Evolutionary conservation across 2,797 vertebrate species (phyloP).

Genomic region (Eidolon dupreanum): DNA sequence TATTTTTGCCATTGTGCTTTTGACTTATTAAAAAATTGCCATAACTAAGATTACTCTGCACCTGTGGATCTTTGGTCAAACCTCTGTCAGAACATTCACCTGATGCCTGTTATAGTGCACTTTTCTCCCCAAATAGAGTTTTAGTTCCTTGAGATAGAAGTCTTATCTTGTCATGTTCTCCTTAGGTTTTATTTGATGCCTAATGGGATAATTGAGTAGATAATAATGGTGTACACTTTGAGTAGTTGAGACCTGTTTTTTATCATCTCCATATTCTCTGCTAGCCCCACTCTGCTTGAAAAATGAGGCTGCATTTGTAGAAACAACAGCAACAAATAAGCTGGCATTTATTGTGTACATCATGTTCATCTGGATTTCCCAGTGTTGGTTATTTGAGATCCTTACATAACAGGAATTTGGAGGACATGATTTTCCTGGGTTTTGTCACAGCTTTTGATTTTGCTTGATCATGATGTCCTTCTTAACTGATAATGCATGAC

Average conservation of each 20-base stretch:
- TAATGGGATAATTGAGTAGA: not conserved
- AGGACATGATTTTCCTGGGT: not conserved
- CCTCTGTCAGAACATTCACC: not conserved
- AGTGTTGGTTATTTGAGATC: not conserved
- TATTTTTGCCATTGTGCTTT: not conserved
- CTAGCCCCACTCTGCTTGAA: slow-evolving; percentile 14
- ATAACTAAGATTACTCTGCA: not conserved
- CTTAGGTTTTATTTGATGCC: not conserved
- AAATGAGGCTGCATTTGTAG: not conserved
- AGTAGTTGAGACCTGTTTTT: not conserved
- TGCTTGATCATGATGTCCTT: not conserved
- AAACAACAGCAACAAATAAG: not conserved
- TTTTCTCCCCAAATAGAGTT: not conserved
- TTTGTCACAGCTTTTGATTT: not conserved
- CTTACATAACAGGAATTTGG: not conserved
- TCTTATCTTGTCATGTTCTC: not conserved
- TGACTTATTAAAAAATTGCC: not conserved
- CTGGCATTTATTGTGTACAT: not conserved
- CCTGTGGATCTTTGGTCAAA: not conserved
- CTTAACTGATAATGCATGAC: not conserved
- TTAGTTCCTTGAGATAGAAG: not conserved
- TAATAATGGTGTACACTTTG: not conserved
- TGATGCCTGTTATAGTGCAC: not conserved
- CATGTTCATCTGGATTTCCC: not conserved
- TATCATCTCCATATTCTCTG: not conserved